Percentiles rank a stretch among this genome's conserved stretches.
Conservation (phyloP, 2,797 vertebrate genomes). For the Myripristis jacobus region DNA sequence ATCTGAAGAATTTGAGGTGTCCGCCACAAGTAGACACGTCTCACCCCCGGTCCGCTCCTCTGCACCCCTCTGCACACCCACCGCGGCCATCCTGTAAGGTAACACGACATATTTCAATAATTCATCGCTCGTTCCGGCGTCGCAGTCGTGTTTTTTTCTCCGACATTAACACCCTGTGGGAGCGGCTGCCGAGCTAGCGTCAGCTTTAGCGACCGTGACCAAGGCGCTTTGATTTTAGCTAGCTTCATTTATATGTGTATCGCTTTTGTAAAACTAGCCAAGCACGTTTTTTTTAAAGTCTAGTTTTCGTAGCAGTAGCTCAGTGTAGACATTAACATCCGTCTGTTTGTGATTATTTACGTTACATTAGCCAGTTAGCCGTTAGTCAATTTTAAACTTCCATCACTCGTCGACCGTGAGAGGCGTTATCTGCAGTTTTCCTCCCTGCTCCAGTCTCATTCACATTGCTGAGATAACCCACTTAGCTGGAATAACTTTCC, state of each 20-base stretch:
- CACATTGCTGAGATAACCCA: no score
- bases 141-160: neutral
- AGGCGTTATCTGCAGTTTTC: no score
- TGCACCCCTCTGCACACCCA: neutral
- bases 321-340: no score
- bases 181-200: constrained; percentile 53
- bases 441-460: no score
- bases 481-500: no score
- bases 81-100: constrained; percentile 44
- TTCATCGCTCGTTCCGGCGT: neutral
- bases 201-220: constrained; percentile 9
- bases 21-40: constrained; percentile 59
- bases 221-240: neutral
- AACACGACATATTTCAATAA: constrained; percentile 4
- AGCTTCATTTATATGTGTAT: no score
- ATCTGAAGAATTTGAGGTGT: constrained; percentile 84
- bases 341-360: neutral
- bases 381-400: no score
- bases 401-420: no score
- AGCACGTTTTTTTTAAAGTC: neutral
- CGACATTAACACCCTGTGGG: constrained; percentile 53
- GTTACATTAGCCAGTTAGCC: neutral
- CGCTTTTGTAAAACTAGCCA: no score
- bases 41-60: constrained; percentile 30
- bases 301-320: neutral